Percentiles rank a stretch among this genome's conserved stretches.
Evolutionary conservation across 2,113 vertebrate species (phyloP).

Genomic region (Noturus placidus): DNA sequence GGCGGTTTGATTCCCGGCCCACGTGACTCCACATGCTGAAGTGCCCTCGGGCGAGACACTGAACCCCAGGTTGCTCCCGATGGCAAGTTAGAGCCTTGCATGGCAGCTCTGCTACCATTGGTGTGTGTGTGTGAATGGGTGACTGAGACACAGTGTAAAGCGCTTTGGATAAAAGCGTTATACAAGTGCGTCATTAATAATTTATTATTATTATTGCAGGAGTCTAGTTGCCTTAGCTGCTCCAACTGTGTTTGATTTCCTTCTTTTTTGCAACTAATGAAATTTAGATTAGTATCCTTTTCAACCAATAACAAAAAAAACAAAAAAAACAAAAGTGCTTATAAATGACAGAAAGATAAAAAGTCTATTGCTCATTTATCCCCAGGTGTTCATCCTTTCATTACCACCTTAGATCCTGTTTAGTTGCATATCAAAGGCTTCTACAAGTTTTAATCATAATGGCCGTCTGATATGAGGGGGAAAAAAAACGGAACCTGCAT

Average conservation of each 20-base stretch:
- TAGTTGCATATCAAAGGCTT: conserved; percentile 36
- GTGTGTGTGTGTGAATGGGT: too few species aligned
- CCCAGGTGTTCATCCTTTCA: not conserved
- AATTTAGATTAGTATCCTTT: not conserved
- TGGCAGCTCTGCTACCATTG: too few species aligned
- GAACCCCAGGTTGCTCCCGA: too few species aligned
- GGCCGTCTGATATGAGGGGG: not conserved
- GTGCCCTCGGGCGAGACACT: too few species aligned
- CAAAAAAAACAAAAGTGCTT: not conserved
- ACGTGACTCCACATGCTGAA: too few species aligned
- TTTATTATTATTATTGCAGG: not conserved
- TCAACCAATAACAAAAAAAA: not conserved
- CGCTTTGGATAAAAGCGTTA: too few species aligned
- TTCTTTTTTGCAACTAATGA: not conserved
- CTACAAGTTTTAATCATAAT: conserved; percentile 27
- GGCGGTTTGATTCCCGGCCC: too few species aligned
- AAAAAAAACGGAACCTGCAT: conserved; percentile 36
- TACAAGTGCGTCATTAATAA: too few species aligned
- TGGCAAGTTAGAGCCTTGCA: too few species aligned
- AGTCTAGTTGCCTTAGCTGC: not conserved
- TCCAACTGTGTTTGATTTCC: not conserved
- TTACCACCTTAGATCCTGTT: conserved; percentile 27
- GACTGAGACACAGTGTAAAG: too few species aligned
- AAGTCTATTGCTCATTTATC: not conserved
- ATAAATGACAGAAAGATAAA: not conserved